phyloP scores from a whole-genome alignment of 2,888 invertebrate species.

The Chalcis sispes region DNA sequence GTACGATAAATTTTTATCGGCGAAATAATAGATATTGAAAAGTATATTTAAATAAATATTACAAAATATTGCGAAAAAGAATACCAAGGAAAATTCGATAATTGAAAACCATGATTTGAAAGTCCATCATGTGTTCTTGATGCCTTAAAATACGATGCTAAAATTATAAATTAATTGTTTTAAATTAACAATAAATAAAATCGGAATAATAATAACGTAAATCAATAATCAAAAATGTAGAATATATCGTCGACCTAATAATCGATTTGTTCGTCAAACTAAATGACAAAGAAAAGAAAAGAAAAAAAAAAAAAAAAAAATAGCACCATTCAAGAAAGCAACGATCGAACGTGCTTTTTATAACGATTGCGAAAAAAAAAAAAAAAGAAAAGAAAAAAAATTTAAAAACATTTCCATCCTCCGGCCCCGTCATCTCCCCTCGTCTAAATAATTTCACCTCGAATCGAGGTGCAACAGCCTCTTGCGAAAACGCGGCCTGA shows the following conservation, averaged over 20 bases:
- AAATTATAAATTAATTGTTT: too few species aligned
- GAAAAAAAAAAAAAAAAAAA: not conserved
- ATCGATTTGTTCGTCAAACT: too few species aligned
- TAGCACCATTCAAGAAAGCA: not conserved
- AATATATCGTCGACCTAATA: too few species aligned
- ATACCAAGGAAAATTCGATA: too few species aligned
- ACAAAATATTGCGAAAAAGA: not conserved
- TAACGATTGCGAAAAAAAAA: not conserved
- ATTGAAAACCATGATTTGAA: too few species aligned
- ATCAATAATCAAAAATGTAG: too few species aligned
- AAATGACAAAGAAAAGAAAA: too few species aligned
- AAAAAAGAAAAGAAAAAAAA: not conserved
- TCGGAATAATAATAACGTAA: too few species aligned
- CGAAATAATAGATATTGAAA: not conserved
- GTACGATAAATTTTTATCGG: not conserved
- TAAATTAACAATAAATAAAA: too few species aligned
- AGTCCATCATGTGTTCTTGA: too few species aligned
- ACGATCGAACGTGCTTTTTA: not conserved
- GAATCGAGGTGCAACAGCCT: slow-evolving; percentile 66
- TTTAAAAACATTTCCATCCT: not conserved
- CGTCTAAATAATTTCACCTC: slow-evolving; percentile 58
- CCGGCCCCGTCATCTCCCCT: too few species aligned
- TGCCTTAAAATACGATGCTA: too few species aligned
- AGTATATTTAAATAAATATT: not conserved
- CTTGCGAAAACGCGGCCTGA: slow-evolving; percentile 75